A percentile compares a stretch with the other conserved stretches of the same genome.
These are phyloP conservation scores for Hesperia comma DNA, from an alignment of 2,888 invertebrate genomes.

Conservation along the genomic window DNA sequence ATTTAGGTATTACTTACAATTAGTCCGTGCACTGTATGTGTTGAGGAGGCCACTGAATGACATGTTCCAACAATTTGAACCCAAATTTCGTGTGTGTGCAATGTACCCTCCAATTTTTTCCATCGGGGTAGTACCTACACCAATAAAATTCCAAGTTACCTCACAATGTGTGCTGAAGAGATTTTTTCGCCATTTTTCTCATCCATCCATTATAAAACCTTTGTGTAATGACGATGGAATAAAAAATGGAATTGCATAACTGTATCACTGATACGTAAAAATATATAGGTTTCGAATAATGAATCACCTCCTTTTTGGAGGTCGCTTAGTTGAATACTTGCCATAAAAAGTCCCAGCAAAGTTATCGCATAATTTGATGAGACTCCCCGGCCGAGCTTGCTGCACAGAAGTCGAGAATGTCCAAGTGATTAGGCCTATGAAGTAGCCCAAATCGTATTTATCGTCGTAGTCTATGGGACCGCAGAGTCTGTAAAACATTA, in stretches of 20 bases:
- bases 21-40: constrained; percentile 40
- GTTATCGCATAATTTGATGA: constrained; percentile 60
- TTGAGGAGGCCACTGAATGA: constrained; percentile 47
- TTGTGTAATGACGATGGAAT: no score
- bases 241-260: no score
- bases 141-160: constrained; percentile 30
- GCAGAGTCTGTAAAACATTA: constrained; percentile 59
- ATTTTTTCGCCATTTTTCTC: no score
- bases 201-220: no score
- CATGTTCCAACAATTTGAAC: constrained; percentile 54
- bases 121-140: constrained; percentile 69
- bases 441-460: constrained; percentile 64
- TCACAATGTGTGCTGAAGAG: no score
- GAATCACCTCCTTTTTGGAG: no score
- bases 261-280: no score
- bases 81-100: constrained; percentile 49
- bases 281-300: no score
- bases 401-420: constrained; percentile 68
- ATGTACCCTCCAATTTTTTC: constrained; percentile 69
- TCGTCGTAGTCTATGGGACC: constrained; percentile 62
- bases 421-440: constrained; percentile 72
- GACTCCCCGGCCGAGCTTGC: constrained; percentile 61
- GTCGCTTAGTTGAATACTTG: constrained; percentile 47
- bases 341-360: constrained; percentile 61
- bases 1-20: constrained; percentile 56